phyloP scores from a whole-genome alignment of 2,797 vertebrate genomes.

The Oryzias dopingdopingensis region DNA sequence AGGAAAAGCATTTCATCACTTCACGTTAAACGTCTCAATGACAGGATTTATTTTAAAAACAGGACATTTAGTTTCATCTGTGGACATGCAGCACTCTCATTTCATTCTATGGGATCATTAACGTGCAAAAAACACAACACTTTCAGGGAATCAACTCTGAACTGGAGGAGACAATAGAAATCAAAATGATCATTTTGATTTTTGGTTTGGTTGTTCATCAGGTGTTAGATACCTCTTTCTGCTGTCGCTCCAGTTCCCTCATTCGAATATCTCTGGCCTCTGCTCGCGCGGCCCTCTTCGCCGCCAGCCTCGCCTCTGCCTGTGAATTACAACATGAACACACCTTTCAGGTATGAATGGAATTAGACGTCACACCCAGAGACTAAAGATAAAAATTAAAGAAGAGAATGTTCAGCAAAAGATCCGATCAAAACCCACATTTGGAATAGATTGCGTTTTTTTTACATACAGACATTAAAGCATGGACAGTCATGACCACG shows the following conservation, averaged over 20 bases:
- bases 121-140: background rate
- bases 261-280: conserved; percentile 98
- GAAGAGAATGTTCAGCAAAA: background rate
- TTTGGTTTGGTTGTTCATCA: background rate
- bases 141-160: background rate
- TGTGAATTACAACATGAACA: conserved; percentile 64
- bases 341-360: conserved; percentile 39
- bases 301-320: conserved; percentile 96
- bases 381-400: conserved; percentile 7
- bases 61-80: conserved; percentile 55
- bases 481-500: background rate
- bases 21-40: conserved; percentile 51
- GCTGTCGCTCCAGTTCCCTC: conserved; percentile 94
- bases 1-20: conserved; percentile 66
- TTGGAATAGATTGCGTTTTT: conserved; percentile 2
- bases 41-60: conserved; percentile 48
- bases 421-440: background rate
- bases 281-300: conserved; percentile 93
- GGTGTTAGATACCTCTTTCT: conserved; percentile 87
- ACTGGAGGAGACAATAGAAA: background rate
- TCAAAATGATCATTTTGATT: background rate
- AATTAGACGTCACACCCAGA: conserved; percentile 22
- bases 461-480: background rate
- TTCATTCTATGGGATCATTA: conserved; percentile 9
- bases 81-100: conserved; percentile 56